Evolutionary conservation across 2,113 vertebrate species (phyloP), one percentile per base, ranked within the genome.

Genomic region (Psittacus erithacus): DNA sequence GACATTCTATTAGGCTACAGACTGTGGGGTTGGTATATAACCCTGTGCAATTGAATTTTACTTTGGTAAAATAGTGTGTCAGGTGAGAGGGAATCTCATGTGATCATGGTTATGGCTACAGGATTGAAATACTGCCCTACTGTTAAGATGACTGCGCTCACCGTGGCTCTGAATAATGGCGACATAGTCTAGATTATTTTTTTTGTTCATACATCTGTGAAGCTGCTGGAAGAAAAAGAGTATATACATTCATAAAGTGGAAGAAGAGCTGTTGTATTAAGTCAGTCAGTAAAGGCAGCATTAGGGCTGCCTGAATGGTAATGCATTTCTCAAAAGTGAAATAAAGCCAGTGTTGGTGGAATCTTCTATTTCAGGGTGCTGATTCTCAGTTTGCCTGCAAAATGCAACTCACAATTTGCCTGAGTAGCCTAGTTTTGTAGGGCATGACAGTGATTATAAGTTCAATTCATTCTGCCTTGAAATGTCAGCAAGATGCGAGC

Each of bases 71-170:
- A 71, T 19, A 27, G 44, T 53, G 41, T 75, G 9, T 77, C 71
- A 91, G 78, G 55, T 77, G 92, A 85, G 84, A 91, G 81, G 35
- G 41, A 64, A 33, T 94, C 46, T 19, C 70, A 33, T n/a, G 28
- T 24, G n/a, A 23, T 80, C 8, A 1, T 28, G 50, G 24, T 39
- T 92, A 31, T 49, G 29, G 60, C 62, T 93, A 28, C 17, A 55
- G 49, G 80, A 31, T 38, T 81, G 93, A 88, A 82, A 90, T 67
- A 63, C 4, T 92, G 71, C 43, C 47, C 65, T 64, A 39, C 50
- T 8, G 9, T 17, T 68, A 7, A 55, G 82, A 77, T n/a, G 38
- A 35, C 85, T 43, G 20, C 46, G 64, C 28, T 76, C 57, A 9
- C 3, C 67, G 35, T 68, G 53, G 27, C 67, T 95, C 75, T 96